These are phyloP conservation scores for Macrotis lagotis DNA, from an alignment of 2,113 vertebrate species.

Conservation along the genomic window DNA sequence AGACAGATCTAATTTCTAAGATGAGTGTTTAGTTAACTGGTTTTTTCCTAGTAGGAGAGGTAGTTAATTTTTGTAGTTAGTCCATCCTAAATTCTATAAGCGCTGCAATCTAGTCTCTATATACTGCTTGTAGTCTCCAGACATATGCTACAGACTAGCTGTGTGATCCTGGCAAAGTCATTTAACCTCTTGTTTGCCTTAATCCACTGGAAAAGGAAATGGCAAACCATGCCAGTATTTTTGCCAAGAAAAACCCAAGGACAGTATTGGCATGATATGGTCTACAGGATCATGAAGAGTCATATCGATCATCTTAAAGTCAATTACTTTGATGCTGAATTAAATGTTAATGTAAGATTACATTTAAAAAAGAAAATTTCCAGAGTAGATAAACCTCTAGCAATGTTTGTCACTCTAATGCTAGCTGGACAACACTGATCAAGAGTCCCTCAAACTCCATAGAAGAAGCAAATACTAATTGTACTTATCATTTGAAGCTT, in stretches of 20 bases:
- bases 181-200: background rate
- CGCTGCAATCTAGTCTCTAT: too few species aligned
- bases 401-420: conserved; percentile 67
- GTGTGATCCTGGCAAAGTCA: background rate
- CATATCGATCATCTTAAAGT: background rate
- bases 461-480: conserved; percentile 27
- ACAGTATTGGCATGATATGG: background rate
- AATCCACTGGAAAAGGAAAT: background rate
- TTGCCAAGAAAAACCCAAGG: background rate
- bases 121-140: too few species aligned
- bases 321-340: background rate
- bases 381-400: background rate
- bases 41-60: background rate
- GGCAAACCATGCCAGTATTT: background rate
- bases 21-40: background rate
- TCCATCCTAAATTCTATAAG: background rate
- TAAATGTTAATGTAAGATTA: background rate
- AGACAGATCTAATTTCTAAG: background rate
- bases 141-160: background rate
- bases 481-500: conserved; percentile 36
- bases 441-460: conserved; percentile 14
- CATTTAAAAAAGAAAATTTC: conserved; percentile 51
- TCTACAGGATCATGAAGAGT: background rate
- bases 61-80: background rate
- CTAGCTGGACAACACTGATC: conserved; percentile 21